These are phyloP conservation scores for Rhadinocentrus ornatus DNA, from an alignment of 2,797 vertebrate species.

Conservation along the genomic window DNA sequence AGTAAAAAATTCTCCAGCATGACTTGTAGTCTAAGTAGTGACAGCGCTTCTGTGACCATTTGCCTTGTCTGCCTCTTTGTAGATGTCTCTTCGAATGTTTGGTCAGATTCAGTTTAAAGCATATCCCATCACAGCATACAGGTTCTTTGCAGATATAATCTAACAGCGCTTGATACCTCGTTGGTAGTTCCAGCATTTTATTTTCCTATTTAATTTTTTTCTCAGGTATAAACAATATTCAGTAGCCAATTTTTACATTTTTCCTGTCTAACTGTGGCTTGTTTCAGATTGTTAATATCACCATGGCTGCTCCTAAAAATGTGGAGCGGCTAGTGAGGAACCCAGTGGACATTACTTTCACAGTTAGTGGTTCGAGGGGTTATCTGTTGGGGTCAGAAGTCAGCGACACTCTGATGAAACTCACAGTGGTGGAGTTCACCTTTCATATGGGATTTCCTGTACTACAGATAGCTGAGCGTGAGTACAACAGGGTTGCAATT, in stretches of 20 bases:
- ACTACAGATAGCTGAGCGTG: conserved; percentile 95
- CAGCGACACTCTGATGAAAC: conserved; percentile 88
- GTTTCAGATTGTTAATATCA: conserved; percentile 92
- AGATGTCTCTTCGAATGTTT: no score
- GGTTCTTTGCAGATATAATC: neutral
- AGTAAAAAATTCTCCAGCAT: no score
- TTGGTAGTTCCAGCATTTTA: neutral
- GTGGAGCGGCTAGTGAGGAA: conserved; percentile 73
- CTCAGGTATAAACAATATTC: neutral
- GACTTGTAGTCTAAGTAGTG: no score
- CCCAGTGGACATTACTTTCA: conserved; percentile 92
- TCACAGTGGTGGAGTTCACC: conserved; percentile 95
- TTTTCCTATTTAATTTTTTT: neutral
- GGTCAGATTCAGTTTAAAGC: no score
- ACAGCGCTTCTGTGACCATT: no score
- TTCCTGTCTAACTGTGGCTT: neutral
- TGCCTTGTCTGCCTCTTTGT: no score
- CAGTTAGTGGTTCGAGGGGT: conserved; percentile 78
- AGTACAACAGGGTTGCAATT: conserved; percentile 72
- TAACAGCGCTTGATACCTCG: neutral
- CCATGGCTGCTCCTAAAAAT: conserved; percentile 70
- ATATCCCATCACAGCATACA: no score
- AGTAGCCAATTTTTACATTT: conserved; percentile 12
- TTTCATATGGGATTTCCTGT: conserved; percentile 97
- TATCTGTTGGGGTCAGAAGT: conserved; percentile 91